Evolutionary conservation across 2,888 invertebrate species (phyloP).

Genomic region (Perizoma affinitatum): DNA sequence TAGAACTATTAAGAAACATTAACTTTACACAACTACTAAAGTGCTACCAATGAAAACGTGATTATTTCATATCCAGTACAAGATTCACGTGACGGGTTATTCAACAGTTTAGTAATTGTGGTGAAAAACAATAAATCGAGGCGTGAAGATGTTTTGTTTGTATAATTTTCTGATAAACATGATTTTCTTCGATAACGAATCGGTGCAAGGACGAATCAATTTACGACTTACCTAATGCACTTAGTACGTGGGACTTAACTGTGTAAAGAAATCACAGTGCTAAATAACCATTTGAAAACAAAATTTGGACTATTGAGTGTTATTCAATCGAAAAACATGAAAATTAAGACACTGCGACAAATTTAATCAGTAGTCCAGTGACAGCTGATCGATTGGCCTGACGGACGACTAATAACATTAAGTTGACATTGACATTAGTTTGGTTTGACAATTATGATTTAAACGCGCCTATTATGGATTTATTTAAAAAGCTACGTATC

Average conservation of each 20-base stretch:
- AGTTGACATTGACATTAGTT: slow-evolving; percentile 3
- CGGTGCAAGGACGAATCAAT: slow-evolving; percentile 55
- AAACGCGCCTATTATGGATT: too few species aligned
- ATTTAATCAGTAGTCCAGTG: slow-evolving; percentile 37
- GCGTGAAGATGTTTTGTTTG: slow-evolving; percentile 65
- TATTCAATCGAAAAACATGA: slow-evolving; percentile 36
- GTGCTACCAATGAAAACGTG: neutral
- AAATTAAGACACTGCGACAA: slow-evolving; percentile 36
- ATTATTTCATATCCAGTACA: slow-evolving; percentile 8
- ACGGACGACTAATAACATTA: too few species aligned
- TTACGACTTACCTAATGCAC: slow-evolving; percentile 49
- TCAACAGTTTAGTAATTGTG: slow-evolving; percentile 35
- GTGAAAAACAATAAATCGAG: slow-evolving; percentile 43
- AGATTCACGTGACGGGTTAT: neutral
- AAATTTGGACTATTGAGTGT: slow-evolving; percentile 22
- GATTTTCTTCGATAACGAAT: slow-evolving; percentile 41
- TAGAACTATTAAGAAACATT: too few species aligned
- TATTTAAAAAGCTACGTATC: too few species aligned
- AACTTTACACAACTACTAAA: slow-evolving; percentile 23
- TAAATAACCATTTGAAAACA: slow-evolving; percentile 42
- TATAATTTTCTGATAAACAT: slow-evolving; percentile 63
- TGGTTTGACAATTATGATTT: slow-evolving; percentile 11
- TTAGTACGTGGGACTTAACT: slow-evolving; percentile 31
- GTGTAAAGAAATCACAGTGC: slow-evolving; percentile 20
- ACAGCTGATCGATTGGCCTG: slow-evolving; percentile 34